Percentiles rank a stretch among this genome's conserved stretches.
Evolutionary conservation across 2,888 invertebrate genomes (phyloP).

Genomic region (Amblyjoppa fuscipennis): DNA sequence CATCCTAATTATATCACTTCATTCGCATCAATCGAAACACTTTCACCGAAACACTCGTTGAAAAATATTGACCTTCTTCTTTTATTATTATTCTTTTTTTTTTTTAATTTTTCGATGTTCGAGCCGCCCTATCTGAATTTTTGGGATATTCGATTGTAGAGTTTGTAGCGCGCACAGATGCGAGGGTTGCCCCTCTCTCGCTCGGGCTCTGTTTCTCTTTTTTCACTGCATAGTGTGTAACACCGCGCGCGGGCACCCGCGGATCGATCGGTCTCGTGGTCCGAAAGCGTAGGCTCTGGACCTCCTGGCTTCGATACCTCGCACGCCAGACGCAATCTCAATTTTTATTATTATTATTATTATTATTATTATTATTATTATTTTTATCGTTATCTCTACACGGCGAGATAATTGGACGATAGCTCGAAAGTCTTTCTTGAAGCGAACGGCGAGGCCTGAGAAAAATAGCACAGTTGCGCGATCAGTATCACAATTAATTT

Average conservation of each 20-base stretch:
- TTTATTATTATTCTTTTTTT: background rate
- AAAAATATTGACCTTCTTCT: background rate
- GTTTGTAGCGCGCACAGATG: background rate
- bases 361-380: background rate
- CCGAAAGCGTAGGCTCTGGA: conserved; percentile 20
- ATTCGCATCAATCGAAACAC: conserved; percentile 74
- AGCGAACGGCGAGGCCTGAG: background rate
- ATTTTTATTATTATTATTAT: background rate
- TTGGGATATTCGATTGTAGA: background rate
- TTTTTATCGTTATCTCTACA: background rate
- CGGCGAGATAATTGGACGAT: background rate
- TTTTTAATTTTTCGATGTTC: background rate
- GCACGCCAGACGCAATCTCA: conserved; percentile 1
- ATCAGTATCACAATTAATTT: conserved; percentile 32
- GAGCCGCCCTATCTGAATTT: background rate
- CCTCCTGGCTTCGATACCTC: conserved; percentile 36
- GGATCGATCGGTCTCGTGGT: conserved; percentile 59
- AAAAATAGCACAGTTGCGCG: conserved; percentile 2
- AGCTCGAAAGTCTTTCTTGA: background rate
- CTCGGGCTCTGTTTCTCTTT: conserved; percentile 33
- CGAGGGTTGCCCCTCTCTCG: background rate
- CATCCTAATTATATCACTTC: conserved; percentile 84
- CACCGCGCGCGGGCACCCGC: conserved; percentile 1
- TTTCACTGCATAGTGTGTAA: conserved; percentile 42
- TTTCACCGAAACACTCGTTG: conserved; percentile 9